Percentiles rank a stretch among this genome's conserved stretches.
Conservation (phyloP, 2,113 vertebrate species). For the Struthio camelus region DNA sequence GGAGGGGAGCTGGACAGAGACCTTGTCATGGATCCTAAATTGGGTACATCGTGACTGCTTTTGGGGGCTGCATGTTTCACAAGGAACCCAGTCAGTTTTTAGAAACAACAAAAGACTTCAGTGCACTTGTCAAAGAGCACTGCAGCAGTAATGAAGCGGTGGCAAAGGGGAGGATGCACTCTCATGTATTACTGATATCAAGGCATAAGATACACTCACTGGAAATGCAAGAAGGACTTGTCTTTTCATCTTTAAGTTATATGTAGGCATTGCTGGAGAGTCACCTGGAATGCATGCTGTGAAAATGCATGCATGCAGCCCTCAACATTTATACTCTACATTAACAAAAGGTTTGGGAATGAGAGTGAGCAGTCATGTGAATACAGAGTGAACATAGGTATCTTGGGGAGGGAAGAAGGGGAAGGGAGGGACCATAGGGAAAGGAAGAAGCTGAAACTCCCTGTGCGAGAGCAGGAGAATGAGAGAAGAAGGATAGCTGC, state of each 20-base stretch:
- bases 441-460: neutral
- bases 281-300: rapidly evolving
- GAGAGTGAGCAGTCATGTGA: neutral
- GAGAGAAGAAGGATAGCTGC: no score
- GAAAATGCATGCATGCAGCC: neutral
- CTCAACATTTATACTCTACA: neutral
- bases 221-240: neutral
- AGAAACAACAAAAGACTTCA: neutral
- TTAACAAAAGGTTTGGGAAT: neutral
- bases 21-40: rapidly evolving
- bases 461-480: no score
- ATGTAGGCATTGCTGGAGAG: neutral
- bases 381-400: neutral
- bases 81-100: neutral
- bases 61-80: neutral
- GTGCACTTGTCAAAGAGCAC: neutral
- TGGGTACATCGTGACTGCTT: neutral
- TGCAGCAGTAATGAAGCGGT: neutral
- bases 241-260: neutral
- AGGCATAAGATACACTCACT: neutral
- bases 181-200: neutral
- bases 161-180: neutral
- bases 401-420: neutral
- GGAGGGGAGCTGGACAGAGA: neutral
- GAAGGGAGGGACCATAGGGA: no score